Conservation (phyloP, 2,113 vertebrate genomes). For the Synchiropus splendidus region DNA sequence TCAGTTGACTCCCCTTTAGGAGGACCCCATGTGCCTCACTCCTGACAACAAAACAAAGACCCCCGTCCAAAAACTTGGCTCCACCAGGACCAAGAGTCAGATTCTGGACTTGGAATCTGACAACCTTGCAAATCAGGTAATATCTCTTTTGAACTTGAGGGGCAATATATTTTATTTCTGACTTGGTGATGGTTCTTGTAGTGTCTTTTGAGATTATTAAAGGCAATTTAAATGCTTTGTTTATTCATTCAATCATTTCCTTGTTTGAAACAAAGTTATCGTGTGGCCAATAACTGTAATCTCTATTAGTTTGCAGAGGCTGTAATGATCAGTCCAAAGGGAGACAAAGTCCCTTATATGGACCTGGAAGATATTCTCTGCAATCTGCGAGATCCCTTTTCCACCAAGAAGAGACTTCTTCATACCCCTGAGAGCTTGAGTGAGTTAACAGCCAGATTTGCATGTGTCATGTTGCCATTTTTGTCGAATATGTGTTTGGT, state of each 20-base stretch:
- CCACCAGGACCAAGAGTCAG: constrained; percentile 16
- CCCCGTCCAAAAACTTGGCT: constrained; percentile 3
- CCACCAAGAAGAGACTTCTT: constrained; percentile 71
- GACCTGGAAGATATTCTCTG: constrained; percentile 63
- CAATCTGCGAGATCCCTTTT: constrained; percentile 71
- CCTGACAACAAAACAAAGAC: too few species aligned
- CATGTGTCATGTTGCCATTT: too few species aligned
- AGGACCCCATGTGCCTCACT: too few species aligned
- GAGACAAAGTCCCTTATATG: constrained; percentile 29
- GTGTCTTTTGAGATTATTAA: too few species aligned
- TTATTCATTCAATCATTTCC: too few species aligned
- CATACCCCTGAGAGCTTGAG: constrained; percentile 82
- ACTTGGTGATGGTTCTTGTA: too few species aligned
- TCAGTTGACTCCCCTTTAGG: too few species aligned
- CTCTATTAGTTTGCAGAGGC: constrained; percentile 70
- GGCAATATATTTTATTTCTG: too few species aligned
- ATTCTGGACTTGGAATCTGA: constrained; percentile 54
- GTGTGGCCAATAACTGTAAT: not conserved
- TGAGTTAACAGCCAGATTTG: constrained; percentile 53
- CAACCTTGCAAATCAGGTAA: constrained; percentile 60
- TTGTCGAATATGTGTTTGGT: too few species aligned
- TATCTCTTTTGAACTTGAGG: too few species aligned
- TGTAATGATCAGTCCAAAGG: constrained; percentile 51
- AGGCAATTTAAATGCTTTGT: too few species aligned
- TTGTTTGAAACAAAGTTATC: not conserved